These are phyloP conservation scores for Caenorhabditis japonica DNA, from an alignment of 2,888 invertebrate species.

Conservation along the genomic window DNA sequence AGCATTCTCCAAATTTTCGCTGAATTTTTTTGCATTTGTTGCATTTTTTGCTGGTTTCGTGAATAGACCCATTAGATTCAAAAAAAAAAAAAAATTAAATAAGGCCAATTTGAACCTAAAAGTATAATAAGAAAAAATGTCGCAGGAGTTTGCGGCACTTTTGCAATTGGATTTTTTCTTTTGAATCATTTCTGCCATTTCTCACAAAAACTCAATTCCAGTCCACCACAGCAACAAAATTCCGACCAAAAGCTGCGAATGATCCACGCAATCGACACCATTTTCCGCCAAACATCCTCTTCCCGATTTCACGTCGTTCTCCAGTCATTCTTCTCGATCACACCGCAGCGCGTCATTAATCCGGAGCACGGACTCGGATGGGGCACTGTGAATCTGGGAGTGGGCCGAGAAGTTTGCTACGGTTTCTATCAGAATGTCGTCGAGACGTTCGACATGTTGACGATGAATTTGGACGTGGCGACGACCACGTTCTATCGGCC, in stretches of 20 bases:
- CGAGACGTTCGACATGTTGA: constrained; percentile 28
- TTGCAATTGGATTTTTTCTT: no score
- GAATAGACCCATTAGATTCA: no score
- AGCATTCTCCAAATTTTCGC: no score
- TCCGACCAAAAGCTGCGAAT: constrained; percentile 10
- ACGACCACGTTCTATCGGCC: constrained; percentile 52
- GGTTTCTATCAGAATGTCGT: constrained; percentile 50
- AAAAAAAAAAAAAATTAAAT: no score
- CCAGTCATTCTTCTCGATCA: constrained; percentile 47
- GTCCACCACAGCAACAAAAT: background rate
- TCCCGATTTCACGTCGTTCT: constrained; percentile 30
- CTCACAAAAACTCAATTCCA: no score
- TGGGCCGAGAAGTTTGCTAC: constrained; percentile 52
- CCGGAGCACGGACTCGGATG: constrained; percentile 32
- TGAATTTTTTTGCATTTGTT: no score
- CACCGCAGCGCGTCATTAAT: constrained; percentile 1
- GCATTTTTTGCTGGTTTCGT: no score
- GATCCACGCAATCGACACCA: constrained; percentile 46
- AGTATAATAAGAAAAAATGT: no score
- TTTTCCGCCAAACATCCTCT: constrained; percentile 38
- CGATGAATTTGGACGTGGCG: constrained; percentile 49
- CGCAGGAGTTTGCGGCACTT: no score
- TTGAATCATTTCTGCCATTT: no score
- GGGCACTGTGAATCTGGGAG: constrained; percentile 46
- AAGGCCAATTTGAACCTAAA: no score